phyloP scores from a whole-genome alignment of 2,113 vertebrate genomes.

The Mustela nigripes region DNA sequence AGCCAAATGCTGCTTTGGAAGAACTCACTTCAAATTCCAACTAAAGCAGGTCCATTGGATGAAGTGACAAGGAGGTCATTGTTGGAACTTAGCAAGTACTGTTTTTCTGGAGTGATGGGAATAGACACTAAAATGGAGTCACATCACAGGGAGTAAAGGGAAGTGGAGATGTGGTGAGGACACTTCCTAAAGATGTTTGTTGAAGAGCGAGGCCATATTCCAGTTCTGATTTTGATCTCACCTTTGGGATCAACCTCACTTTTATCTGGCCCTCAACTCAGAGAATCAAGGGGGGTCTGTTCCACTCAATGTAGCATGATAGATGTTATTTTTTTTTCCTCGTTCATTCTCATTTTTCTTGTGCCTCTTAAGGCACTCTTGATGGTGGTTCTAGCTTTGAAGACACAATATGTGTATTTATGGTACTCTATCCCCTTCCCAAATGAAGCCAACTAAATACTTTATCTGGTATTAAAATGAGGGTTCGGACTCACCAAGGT shows the following conservation, averaged over 20 bases:
- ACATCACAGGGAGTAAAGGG: not conserved
- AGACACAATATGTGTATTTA: not conserved
- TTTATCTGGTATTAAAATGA: conserved; percentile 11
- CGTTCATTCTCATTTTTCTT: not conserved
- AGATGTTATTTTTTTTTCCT: not conserved
- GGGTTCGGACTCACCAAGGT: not conserved
- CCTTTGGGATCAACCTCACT: not conserved
- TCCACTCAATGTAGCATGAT: not conserved
- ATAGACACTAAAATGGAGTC: not conserved
- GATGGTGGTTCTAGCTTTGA: not conserved
- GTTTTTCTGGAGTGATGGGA: not conserved
- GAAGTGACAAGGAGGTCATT: not conserved
- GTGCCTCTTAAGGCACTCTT: conserved; percentile 14
- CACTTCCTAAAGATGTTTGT: not conserved
- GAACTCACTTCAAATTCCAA: not conserved
- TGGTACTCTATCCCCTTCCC: not conserved
- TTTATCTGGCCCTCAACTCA: not conserved
- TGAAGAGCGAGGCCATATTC: not conserved
- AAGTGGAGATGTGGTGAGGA: not conserved
- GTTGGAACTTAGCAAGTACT: not conserved
- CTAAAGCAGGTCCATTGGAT: not conserved
- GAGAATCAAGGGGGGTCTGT: not conserved
- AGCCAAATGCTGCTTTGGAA: not conserved
- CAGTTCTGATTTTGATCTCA: not conserved
- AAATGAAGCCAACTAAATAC: not conserved